Percentiles rank a stretch among this genome's conserved stretches.
Evolutionary conservation across 35 echinoderm and acorn worm species (phyloP).

Genomic region (Anneissia japonica): DNA sequence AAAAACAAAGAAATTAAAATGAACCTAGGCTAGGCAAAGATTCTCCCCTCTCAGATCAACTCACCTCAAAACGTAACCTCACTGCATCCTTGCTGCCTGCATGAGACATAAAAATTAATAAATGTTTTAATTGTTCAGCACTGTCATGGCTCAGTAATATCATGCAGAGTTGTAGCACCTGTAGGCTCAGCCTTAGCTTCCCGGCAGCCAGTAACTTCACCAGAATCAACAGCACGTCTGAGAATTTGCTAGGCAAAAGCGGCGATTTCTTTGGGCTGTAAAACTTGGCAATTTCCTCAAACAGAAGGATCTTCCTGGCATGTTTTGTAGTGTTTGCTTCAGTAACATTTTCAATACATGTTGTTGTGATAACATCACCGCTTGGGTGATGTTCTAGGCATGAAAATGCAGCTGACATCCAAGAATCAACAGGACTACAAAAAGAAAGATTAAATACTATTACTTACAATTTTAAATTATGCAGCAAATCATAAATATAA

Average conservation of each 20-base stretch:
- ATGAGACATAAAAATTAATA: slow-evolving; percentile 68
- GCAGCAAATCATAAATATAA: too few relatives aligned
- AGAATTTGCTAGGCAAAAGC: slow-evolving; percentile 44
- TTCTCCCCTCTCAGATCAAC: too few relatives aligned
- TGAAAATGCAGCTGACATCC: slow-evolving; percentile 63
- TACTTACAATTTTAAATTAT: too few relatives aligned
- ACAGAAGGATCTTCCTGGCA: slow-evolving; percentile 73
- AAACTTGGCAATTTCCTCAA: slow-evolving; percentile 51
- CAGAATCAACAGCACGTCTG: slow-evolving; percentile 47
- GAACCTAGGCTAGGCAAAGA: too few relatives aligned
- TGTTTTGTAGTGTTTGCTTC: slow-evolving; percentile 23
- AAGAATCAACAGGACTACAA: slow-evolving; percentile 45
- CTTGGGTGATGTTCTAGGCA: slow-evolving; percentile 75
- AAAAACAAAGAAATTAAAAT: too few relatives aligned
- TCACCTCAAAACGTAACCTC: slow-evolving; percentile 71
- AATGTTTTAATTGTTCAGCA: slow-evolving; percentile 37
- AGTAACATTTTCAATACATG: slow-evolving; percentile 30
- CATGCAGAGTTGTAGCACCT: slow-evolving; percentile 61
- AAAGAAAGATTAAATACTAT: not conserved
- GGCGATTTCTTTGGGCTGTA: slow-evolving; percentile 21
- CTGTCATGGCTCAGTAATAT: slow-evolving; percentile 34
- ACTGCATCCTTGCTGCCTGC: slow-evolving; percentile 47
- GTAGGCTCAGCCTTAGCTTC: slow-evolving; percentile 60
- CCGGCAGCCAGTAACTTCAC: slow-evolving; percentile 54
- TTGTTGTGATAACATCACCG: slow-evolving; percentile 28